Evolutionary conservation across 1,140 invertebrate genomes (phyloP).

Genomic region (Trichonephila clavipes): DNA sequence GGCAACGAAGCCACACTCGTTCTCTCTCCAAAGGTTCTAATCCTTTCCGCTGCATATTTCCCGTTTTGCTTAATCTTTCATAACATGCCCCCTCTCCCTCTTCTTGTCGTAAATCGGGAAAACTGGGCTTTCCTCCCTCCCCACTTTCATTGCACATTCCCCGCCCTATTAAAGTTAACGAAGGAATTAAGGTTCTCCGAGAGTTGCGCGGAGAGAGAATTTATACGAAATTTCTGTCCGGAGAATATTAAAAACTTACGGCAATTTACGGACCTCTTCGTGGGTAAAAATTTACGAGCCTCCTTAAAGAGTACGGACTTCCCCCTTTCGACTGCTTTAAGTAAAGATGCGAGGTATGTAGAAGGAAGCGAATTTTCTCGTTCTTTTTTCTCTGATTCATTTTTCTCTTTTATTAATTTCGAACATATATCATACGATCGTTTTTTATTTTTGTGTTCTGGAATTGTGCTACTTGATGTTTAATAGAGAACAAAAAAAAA

Average conservation of each 20-base stretch:
- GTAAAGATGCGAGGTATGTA: background rate
- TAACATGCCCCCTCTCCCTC: background rate
- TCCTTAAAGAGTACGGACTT: background rate
- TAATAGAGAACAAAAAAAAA: no score
- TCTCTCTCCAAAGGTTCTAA: background rate
- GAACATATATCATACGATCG: background rate
- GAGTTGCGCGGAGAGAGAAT: background rate
- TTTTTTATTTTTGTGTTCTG: background rate
- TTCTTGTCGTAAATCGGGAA: background rate
- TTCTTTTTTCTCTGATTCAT: background rate
- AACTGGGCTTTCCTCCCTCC: background rate
- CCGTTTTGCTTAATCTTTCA: background rate
- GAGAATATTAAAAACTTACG: constrained; percentile 27
- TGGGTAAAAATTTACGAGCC: constrained; percentile 10
- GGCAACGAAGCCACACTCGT: background rate
- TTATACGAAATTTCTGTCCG: background rate
- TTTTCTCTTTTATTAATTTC: background rate
- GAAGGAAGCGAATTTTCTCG: background rate
- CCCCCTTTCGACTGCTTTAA: background rate
- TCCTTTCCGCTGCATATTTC: background rate
- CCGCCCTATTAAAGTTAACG: constrained; percentile 8
- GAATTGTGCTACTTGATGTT: no score
- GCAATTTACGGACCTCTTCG: background rate
- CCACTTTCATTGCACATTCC: no score
- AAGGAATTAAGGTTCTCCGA: background rate